A percentile compares a stretch with the other conserved stretches of the same genome.
phyloP scores from a whole-genome alignment of 2,113 vertebrate genomes.

The Lagopus muta region DNA sequence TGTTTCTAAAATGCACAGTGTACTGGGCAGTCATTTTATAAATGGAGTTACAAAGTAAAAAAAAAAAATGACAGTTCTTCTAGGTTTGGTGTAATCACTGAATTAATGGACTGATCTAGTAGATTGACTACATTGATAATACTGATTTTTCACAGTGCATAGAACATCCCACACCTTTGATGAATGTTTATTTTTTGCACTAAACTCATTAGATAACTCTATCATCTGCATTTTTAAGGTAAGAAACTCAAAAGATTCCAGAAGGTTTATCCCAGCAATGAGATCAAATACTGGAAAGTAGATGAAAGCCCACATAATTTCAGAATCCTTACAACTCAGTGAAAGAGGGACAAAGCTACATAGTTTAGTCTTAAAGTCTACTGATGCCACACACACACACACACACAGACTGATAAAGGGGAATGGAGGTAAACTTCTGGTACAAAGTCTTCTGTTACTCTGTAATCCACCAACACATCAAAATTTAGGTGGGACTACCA shows the following conservation, averaged over 20 bases:
- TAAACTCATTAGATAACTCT: not conserved
- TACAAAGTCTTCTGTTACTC: not conserved
- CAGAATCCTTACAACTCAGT: not conserved
- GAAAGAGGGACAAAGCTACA: not conserved
- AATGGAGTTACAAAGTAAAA: not conserved
- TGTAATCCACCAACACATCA: rapidly evolving
- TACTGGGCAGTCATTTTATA: not conserved
- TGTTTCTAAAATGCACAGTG: not conserved
- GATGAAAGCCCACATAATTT: not conserved
- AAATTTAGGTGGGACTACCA: not conserved
- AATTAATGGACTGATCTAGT: not conserved
- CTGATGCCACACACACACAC: not conserved
- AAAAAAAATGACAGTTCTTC: not conserved
- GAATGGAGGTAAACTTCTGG: not conserved
- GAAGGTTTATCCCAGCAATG: not conserved
- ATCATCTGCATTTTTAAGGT: not conserved
- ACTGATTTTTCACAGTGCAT: not conserved
- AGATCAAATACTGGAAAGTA: not conserved
- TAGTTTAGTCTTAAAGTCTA: not conserved
- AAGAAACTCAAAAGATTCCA: not conserved
- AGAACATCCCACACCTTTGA: not conserved
- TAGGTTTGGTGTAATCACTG: not conserved
- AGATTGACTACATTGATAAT: not conserved
- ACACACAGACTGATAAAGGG: not conserved
- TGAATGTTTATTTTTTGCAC: not conserved